Conservation (phyloP, 2,888 invertebrate species). For the Melanchra persicariae region DNA sequence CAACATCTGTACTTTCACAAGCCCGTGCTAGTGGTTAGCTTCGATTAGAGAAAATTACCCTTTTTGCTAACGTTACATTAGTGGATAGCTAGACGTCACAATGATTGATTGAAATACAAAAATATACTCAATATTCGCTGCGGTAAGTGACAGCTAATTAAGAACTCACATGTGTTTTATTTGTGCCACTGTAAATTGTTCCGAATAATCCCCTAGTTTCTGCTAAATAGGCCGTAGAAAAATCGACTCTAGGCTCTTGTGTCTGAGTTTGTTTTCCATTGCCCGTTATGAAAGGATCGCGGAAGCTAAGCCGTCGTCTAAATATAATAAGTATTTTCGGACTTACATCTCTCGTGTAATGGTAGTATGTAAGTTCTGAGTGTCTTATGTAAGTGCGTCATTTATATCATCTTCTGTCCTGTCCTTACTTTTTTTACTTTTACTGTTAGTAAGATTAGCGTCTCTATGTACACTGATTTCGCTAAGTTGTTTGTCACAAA, state of each 20-base stretch:
- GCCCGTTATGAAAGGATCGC: constrained; percentile 69
- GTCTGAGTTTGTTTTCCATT: constrained; percentile 59
- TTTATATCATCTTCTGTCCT: constrained; percentile 53
- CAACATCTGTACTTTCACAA: constrained; percentile 42
- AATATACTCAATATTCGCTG: constrained; percentile 62
- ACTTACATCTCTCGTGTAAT: constrained; percentile 69
- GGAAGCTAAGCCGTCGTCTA: constrained; percentile 77
- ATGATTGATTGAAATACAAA: constrained; percentile 64
- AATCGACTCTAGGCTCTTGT: constrained; percentile 58
- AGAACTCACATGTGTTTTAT: constrained; percentile 73
- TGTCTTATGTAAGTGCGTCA: constrained; percentile 62
- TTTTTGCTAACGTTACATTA: constrained; percentile 44
- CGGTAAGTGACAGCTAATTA: constrained; percentile 69
- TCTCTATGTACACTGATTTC: constrained; percentile 39
- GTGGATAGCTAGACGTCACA: constrained; percentile 52
- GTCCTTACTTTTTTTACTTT: constrained; percentile 49
- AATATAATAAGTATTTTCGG: constrained; percentile 78
- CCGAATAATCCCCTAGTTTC: constrained; percentile 65
- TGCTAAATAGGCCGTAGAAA: constrained; percentile 47
- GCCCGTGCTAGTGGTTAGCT: constrained; percentile 31
- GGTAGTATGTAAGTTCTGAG: constrained; percentile 68
- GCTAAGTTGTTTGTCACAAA: constrained; percentile 56
- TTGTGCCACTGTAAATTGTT: constrained; percentile 73
- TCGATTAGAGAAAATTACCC: constrained; percentile 33
- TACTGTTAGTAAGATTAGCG: constrained; percentile 35